Percentiles rank a stretch among this genome's conserved stretches.
Evolutionary conservation across 2,113 vertebrate species (phyloP).

Genomic region (Paradisaea rubra): DNA sequence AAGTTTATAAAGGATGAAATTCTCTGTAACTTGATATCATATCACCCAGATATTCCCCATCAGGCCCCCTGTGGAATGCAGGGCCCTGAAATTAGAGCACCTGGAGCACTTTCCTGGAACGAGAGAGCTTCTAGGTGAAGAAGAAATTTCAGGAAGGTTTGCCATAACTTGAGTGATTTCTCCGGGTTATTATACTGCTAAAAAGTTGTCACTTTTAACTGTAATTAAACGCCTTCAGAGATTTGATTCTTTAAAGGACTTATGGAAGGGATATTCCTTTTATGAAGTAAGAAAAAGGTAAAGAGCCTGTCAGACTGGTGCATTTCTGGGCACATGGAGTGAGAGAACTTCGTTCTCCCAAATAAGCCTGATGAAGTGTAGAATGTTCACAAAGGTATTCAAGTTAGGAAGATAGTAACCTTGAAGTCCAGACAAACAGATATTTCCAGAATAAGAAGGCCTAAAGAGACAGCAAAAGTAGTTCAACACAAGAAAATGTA

Average conservation of each 20-base stretch:
- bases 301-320: not conserved
- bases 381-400: not conserved
- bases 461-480: not conserved
- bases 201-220: not conserved
- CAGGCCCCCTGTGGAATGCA: accelerated
- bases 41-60: not conserved
- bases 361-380: not conserved
- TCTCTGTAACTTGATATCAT: not conserved
- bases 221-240: not conserved
- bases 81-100: not conserved
- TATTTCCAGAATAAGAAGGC: not conserved
- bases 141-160: not conserved
- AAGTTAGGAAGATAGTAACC: not conserved
- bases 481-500: not conserved
- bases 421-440: not conserved
- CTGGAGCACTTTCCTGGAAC: not conserved
- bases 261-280: not conserved
- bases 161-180: not conserved
- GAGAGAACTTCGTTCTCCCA: not conserved
- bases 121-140: not conserved
- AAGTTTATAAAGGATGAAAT: not conserved
- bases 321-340: accelerated
- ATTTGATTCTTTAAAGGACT: not conserved
- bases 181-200: not conserved
- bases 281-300: not conserved